Base-by-base conservation (phyloP, 64 coral and sea anemone genomes). In the Montipora cactus region DNA sequence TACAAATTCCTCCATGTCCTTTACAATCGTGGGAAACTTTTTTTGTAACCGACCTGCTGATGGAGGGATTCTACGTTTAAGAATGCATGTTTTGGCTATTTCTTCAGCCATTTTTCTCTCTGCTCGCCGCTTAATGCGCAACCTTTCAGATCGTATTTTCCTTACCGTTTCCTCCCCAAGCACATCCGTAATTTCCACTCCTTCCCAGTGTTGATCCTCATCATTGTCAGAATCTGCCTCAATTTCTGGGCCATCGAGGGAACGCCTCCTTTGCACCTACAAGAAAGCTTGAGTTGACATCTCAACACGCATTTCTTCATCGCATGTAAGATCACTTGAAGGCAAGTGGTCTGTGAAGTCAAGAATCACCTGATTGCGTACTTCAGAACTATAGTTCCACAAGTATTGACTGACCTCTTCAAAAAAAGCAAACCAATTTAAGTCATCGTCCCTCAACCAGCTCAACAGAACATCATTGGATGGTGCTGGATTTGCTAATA, bases 401-500 rank as follows among this genome's bases (percentile, higher is more conserved):
- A 94, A 59, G 58, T 74, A 89, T 19, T 55, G 74, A 23, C 20
- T 79, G 44, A 94, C 45, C 48, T 88, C 84, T 16, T 53, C 67
- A 89, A 57, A 52, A 94, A 94, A 94, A 10, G 64, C 51, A 90
- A 84, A 90, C 93, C 93, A 90, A 73, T 94, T 94, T 66, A 94
- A 86, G 3, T 76, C 64, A 59, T 85, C 75, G 49, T 90, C 88
- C 77, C 93, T 76, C 73, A 51, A 58, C 84, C 66, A 73, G 13
- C 37, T 67, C 37, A 87, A 9, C 67, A 87, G 71, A 74, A 73
- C 67, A 48, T 87, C 84, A 73, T 83, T 59, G 80, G 80, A 51
- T 21, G 37, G 80, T 83, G 47, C 80, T 83, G 80, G 80, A 25
- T 83, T 59, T 20, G 69, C 69, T 20, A 73, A 20, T 73, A 73